phyloP scores from a whole-genome alignment of 1,140 invertebrate genomes.

The Callitettix versicolor region DNA sequence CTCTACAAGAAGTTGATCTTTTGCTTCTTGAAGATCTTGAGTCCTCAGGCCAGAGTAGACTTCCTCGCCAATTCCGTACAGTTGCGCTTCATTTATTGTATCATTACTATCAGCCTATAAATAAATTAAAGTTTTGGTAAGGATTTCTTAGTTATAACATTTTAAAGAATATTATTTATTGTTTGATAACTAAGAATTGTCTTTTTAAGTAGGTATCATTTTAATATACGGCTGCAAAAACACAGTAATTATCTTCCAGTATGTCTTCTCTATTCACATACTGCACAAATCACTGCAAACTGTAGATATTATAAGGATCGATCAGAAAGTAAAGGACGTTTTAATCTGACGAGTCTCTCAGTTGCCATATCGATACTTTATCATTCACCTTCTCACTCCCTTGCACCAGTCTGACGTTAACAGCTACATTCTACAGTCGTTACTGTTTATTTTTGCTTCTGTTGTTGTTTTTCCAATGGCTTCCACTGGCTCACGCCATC shows the following conservation, averaged over 20 bases:
- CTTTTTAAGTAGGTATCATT: no score
- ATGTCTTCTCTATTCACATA: neutral
- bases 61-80: conserved; percentile 37
- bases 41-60: conserved; percentile 52
- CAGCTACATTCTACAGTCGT: no score
- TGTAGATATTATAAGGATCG: no score
- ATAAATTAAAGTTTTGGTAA: conserved; percentile 3
- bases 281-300: neutral
- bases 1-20: conserved; percentile 60
- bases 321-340: no score
- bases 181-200: neutral
- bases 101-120: conserved; percentile 34
- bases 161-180: neutral
- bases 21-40: conserved; percentile 64
- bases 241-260: neutral
- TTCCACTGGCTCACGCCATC: no score
- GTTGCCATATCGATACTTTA: no score
- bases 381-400: no score
- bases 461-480: no score
- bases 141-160: neutral
- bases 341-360: no score
- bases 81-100: conserved; percentile 36
- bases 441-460: no score
- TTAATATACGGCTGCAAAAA: no score
- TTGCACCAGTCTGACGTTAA: no score